Evolutionary conservation across 2,888 invertebrate species (phyloP), one percentile per base, ranked within the genome.

Genomic region (Nemotelus pantherinus): DNA sequence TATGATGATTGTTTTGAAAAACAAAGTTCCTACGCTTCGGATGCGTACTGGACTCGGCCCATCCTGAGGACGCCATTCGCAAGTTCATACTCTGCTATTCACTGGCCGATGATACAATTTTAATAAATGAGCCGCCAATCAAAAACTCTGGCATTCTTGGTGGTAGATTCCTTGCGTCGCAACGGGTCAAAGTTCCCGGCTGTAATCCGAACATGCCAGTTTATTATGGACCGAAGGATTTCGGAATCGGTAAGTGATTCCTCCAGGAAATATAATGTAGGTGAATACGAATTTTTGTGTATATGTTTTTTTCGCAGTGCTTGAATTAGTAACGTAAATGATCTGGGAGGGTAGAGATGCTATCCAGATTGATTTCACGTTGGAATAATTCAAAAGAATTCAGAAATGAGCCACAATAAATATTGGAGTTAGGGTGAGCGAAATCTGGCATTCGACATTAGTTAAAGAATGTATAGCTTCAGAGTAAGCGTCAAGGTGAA

Each of bases 161-260:
- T 74, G 95, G 95, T 0, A 91, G 90, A 83, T 96, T 95, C 87
- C 88, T 96, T 67, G 90, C 90, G 80, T 85, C 92, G 55, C 91
- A 89, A 82, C 87, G 90, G 39, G 84, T 96, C 47, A 89, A 91
- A 25, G 93, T 93, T 80, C 94, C 94, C 0, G 91, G 90, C 0
- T 90, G 91, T 0, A 89, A 91, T 81, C 91, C 90, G 2, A 91
- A 93, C 82, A 90, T 93, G 83, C 94, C 94, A 0, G 89, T 90
- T 2, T 95, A 93, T 85, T 95, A 92, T 83, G 92, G 93, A 0
- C 94, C 95, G 0, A 91, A 91, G 50, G 94, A 93, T 87, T 93
- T 96, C 84, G 92, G 89, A 84, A 92, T 96, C 79, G 95, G 95
- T 90, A 81, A 85, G 86, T 81, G 65, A 53, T 77, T 25, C 25